Base-by-base conservation (phyloP, 2,888 invertebrate genomes). In the Aradus depressus region DNA sequence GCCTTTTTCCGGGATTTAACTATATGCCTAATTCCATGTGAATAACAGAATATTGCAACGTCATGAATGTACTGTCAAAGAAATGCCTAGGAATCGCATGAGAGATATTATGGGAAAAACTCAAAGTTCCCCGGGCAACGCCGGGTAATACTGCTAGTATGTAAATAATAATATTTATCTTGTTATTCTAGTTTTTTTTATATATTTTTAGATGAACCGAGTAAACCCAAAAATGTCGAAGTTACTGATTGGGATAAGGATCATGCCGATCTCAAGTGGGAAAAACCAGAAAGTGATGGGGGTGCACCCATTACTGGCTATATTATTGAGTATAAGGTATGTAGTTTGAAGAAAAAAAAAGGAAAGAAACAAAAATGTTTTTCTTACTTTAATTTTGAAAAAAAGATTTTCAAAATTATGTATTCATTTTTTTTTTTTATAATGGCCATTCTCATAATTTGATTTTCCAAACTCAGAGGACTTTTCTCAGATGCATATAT, bases 171-270 rank as follows among this genome's bases (percentile, higher is more conserved):
- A 38, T 12, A 8, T 16, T 12, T 38, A 38, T 38, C n/a, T n/a
- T n/a, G n/a, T n/a, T n/a, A n/a, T n/a, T n/a, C n/a, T n/a, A n/a
- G n/a, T n/a, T n/a, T n/a, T n/a, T n/a, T n/a, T n/a, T n/a, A n/a
- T n/a, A n/a, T n/a, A n/a, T n/a, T 61, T 64, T n/a, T 62, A 85
- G 92, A 91, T 69, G 91, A 90, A 68, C 91, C 97, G 44, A 85
- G 89, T 44, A 93, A 93, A 65, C 97, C 97, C 6, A 85, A 84
- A 59, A 79, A 81, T 63, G 89, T 95, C 44, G 88, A 95, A 68
- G 80, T 93, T 42, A 80, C 79, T 21, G 96, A 97, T 65, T 98
- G 93, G 92, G 96, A 97, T 70, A 86, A 83, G 63, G 90, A 93
- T 66, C 93, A 92, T 64, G 95, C 95, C 25, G 92, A 96, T 66